Base-by-base conservation (phyloP, 2,888 invertebrate genomes). In the Myopa testacea region DNA sequence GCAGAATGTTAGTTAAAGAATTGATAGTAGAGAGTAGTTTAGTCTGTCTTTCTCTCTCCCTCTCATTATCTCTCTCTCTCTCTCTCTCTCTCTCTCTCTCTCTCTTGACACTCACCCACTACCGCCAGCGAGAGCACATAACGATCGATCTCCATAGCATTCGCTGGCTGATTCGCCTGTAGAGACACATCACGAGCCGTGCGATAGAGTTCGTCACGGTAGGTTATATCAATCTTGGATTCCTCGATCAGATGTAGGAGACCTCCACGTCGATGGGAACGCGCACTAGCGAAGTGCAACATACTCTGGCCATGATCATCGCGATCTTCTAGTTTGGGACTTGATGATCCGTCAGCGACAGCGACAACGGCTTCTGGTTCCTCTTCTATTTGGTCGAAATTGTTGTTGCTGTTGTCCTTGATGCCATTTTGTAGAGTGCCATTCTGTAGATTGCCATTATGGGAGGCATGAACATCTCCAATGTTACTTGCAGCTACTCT, bases 271-370 rank as follows among this genome's bases (percentile, higher is more conserved):
- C 95, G 93, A 86, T 96, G 96, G 0, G 94, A 92, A 69, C 96
- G 92, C 0, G 95, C 94, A 0, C 95, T 94, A 0, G 96, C 96
- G 88, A 96, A 96, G 88, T 97, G 97, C 55, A 97, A 89, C 92
- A 96, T 94, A 80, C 95, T 96, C 88, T 96, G 96, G 0, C 97
- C 97, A 84, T 96, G 95, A 86, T 96, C 96, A 84, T 97, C 96
- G 81, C 94, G 91, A 81, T 92, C 93, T 60, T 92, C 92, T 90
- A 91, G 68, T 26, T 91, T 93, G 79, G 92, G 92, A 0, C 93
- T 92, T 0, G 91, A 90, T 60, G 83, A 70, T 0, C 81, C 82
- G 37, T 80, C 82, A 75, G 84, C 12, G 38, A 8, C 26, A 4
- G 79, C 50, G 38, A 8, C 26, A 4, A 79, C 50, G 19, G 82